These are phyloP conservation scores for Acronicta psi DNA, from an alignment of 2,888 invertebrate genomes.

Conservation along the genomic window DNA sequence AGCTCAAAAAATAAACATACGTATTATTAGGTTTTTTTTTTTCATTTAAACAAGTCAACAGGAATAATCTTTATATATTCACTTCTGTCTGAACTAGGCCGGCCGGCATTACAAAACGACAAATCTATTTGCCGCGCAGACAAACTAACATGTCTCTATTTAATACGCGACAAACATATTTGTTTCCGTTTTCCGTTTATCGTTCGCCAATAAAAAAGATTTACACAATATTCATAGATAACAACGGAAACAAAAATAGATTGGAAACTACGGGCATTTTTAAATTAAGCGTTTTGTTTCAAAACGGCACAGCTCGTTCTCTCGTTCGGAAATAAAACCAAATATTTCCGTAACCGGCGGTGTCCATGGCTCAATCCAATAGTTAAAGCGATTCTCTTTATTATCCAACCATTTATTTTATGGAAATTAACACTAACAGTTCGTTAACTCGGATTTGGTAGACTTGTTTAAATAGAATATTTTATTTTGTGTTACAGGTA, in stretches of 20 bases:
- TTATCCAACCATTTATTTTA: constrained; percentile 72
- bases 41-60: neutral
- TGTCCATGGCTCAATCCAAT: constrained; percentile 67
- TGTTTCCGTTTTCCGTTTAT: constrained; percentile 48
- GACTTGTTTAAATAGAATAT: constrained; percentile 46
- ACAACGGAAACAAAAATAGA: constrained; percentile 51
- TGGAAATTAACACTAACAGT: constrained; percentile 70
- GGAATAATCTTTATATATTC: neutral
- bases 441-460: constrained; percentile 65
- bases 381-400: constrained; percentile 65
- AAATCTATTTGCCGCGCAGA: neutral
- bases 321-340: constrained; percentile 63
- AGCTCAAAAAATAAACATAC: too few species aligned
- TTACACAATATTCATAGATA: constrained; percentile 53
- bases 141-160: constrained; percentile 13
- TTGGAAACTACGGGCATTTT: constrained; percentile 55
- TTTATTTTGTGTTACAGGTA: constrained; percentile 53
- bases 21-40: neutral
- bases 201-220: constrained; percentile 51
- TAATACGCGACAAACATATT: constrained; percentile 40
- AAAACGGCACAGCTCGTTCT: constrained; percentile 44
- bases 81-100: too few species aligned
- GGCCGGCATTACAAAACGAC: too few species aligned
- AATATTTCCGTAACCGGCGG: constrained; percentile 66
- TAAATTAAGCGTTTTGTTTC: constrained; percentile 58